Conservation (phyloP, 2,113 vertebrate species). For the Narcine bancroftii region DNA sequence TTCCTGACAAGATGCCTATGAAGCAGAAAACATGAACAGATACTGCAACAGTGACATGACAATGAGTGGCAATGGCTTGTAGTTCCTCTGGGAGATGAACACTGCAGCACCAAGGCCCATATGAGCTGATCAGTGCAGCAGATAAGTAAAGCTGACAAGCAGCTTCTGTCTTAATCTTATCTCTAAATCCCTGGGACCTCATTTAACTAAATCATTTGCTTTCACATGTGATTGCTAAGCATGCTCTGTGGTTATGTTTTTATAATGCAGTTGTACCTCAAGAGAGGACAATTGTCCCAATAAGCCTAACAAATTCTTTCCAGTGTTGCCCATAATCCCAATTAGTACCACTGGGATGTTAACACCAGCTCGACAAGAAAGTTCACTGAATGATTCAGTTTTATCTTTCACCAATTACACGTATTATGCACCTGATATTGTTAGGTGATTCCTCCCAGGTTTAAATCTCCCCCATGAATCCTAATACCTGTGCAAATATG, state of each 20-base stretch:
- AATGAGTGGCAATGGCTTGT: conserved; percentile 36
- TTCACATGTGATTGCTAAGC: conserved; percentile 31
- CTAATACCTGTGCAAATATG: neutral
- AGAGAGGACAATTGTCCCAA: neutral
- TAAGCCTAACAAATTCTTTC: conserved; percentile 17
- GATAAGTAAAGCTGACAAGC: conserved; percentile 42
- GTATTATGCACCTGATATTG: neutral
- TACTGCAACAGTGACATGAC: conserved; percentile 15
- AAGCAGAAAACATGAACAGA: neutral
- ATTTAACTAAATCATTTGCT: conserved; percentile 42
- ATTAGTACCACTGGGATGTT: neutral
- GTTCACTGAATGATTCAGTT: neutral
- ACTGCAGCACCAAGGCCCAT: conserved; percentile 24
- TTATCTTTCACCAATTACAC: neutral
- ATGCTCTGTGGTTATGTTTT: conserved; percentile 40
- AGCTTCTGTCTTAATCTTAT: conserved; percentile 45
- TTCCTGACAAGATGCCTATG: neutral
- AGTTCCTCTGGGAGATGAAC: conserved; percentile 37
- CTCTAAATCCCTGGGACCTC: conserved; percentile 41
- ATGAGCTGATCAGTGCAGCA: conserved; percentile 22
- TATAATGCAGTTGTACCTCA: conserved; percentile 30
- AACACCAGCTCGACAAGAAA: conserved; percentile 1
- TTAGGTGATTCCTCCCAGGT: neutral
- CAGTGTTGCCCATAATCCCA: neutral
- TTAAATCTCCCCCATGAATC: neutral